Conservation (phyloP, 37 sponge, comb jelly and placozoan genomes). For the Bolinopsis microptera region DNA sequence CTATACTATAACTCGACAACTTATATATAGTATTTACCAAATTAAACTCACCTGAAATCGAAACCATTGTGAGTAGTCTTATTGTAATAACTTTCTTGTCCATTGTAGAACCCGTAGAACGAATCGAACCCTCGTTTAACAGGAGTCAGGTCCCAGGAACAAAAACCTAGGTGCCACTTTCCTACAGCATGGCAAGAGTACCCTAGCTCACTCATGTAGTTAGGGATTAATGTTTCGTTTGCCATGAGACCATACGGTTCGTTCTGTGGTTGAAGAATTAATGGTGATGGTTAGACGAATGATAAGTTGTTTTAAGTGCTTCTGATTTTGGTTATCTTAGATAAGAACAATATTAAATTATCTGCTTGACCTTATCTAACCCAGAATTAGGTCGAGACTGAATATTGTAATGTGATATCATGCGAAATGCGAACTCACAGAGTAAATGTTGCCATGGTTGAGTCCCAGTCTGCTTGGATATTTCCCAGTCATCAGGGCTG, state of each 20-base stretch:
- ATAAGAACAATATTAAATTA: no score
- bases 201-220: not conserved
- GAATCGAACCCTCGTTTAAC: slow-evolving; percentile 18
- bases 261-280: no score
- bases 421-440: no score
- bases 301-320: no score
- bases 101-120: slow-evolving; percentile 15
- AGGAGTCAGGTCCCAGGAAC: not conserved
- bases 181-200: slow-evolving; percentile 7
- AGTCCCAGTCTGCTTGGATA: slow-evolving; percentile 10
- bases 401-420: no score
- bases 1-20: no score
- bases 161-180: slow-evolving; percentile 18
- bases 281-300: no score
- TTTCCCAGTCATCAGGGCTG: slow-evolving; percentile 13
- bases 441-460: not conserved
- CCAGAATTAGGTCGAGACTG: no score
- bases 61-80: not conserved
- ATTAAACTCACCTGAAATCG: slow-evolving; percentile 34
- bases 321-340: no score
- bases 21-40: no score
- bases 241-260: not conserved
- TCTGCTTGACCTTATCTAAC: no score
- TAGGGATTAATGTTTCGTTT: not conserved
- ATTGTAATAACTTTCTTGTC: not conserved